Evolutionary conservation across 2,113 vertebrate genomes (phyloP).

Genomic region (Mormyrus lacerda): DNA sequence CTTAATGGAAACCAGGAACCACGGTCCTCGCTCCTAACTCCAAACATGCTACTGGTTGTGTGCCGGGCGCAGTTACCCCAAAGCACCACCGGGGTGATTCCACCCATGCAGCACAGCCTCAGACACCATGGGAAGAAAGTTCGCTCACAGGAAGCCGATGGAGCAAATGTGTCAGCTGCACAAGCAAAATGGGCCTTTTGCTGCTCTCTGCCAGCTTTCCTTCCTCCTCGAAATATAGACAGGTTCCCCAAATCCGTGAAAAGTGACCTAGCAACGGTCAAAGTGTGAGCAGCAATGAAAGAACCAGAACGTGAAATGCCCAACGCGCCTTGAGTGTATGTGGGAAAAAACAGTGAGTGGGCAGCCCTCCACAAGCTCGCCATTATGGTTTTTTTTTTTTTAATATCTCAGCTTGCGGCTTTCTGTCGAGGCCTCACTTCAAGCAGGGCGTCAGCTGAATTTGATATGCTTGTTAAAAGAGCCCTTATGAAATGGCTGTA

Average conservation of each 20-base stretch:
- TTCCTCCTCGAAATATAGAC: neutral
- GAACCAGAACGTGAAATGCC: neutral
- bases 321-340: neutral
- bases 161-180: neutral
- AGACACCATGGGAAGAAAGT: neutral
- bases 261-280: neutral
- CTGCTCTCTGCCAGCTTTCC: neutral
- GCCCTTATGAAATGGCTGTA: slow-evolving; percentile 14
- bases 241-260: neutral
- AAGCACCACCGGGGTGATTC: neutral
- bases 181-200: neutral
- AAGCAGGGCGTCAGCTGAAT: slow-evolving; percentile 4
- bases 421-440: neutral
- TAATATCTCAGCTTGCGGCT: neutral
- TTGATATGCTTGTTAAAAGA: slow-evolving; percentile 23
- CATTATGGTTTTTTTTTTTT: neutral
- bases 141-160: neutral
- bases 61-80: neutral
- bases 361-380: neutral
- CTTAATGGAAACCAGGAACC: neutral
- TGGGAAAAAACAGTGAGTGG: neutral
- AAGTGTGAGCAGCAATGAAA: neutral
- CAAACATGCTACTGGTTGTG: neutral
- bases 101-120: neutral
- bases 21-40: neutral